These are phyloP conservation scores for Caerostris darwini DNA, from an alignment of 1,140 invertebrate genomes.

Conservation along the genomic window DNA sequence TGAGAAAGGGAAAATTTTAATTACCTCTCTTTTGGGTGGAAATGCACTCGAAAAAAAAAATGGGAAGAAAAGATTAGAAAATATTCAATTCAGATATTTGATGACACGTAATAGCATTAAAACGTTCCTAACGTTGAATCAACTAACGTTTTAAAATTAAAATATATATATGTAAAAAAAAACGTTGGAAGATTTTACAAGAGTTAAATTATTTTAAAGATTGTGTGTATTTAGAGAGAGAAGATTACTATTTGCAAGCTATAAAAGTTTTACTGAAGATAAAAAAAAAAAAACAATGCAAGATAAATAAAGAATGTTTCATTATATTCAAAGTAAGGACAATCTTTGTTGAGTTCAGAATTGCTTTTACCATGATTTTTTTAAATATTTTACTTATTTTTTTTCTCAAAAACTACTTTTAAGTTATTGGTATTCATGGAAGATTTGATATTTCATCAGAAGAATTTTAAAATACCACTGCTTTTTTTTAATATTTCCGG, in stretches of 20 bases:
- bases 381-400: background rate
- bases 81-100: slow-evolving; percentile 11
- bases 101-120: slow-evolving; percentile 11
- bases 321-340: background rate
- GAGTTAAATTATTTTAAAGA: slow-evolving; percentile 8
- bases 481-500: background rate
- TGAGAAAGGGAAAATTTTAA: background rate
- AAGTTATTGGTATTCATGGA: slow-evolving; percentile 7
- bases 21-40: background rate
- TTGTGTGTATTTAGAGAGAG: background rate
- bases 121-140: background rate
- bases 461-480: background rate
- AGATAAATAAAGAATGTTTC: background rate
- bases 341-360: background rate
- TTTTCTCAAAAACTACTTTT: background rate
- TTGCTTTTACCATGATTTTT: background rate
- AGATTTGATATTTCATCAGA: background rate
- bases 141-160: background rate
- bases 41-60: background rate
- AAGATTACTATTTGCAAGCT: background rate
- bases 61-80: background rate
- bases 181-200: background rate
- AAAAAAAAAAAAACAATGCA: background rate
- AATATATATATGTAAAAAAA: background rate
- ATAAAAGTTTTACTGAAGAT: background rate